These are phyloP conservation scores for Mamestra brassicae DNA, from an alignment of 2,888 invertebrate genomes.

Conservation along the genomic window DNA sequence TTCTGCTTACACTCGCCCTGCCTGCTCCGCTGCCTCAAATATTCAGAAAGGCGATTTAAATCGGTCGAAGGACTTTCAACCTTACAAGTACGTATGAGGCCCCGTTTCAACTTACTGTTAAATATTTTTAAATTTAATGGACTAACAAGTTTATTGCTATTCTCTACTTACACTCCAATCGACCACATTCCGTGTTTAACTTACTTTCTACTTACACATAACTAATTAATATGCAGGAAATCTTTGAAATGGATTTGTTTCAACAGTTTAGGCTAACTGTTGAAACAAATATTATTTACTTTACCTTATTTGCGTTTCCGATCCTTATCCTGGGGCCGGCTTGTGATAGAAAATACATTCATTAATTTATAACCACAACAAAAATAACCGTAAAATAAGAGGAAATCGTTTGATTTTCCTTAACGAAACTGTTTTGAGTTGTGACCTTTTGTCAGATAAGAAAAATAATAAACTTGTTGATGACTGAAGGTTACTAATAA, in stretches of 20 bases:
- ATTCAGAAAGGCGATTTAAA: conserved; percentile 36
- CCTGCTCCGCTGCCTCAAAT: conserved; percentile 15
- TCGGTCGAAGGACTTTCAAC: conserved; percentile 29
- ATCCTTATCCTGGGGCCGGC: conserved; percentile 52
- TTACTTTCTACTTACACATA: neutral
- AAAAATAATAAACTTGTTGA: conserved; percentile 29
- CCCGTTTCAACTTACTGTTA: conserved; percentile 8
- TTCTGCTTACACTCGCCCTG: conserved; percentile 5
- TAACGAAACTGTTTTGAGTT: conserved; percentile 18
- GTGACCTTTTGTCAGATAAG: conserved; percentile 51
- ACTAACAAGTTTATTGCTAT: neutral
- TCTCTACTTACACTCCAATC: neutral
- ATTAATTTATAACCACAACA: conserved; percentile 12
- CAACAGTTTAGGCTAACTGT: neutral
- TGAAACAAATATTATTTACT: neutral
- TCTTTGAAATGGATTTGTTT: too few species aligned
- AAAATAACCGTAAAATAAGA: conserved; percentile 10
- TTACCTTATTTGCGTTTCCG: conserved; percentile 38
- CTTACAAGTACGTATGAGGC: conserved; percentile 19
- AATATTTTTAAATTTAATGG: neutral
- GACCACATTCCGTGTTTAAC: neutral
- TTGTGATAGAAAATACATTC: conserved; percentile 46
- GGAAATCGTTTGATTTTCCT: conserved; percentile 53
- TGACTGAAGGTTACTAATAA: conserved; percentile 12
- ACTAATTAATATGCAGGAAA: conserved; percentile 1